Conservation (phyloP, 2,888 invertebrate genomes). For the Drosophila lutescens region DNA sequence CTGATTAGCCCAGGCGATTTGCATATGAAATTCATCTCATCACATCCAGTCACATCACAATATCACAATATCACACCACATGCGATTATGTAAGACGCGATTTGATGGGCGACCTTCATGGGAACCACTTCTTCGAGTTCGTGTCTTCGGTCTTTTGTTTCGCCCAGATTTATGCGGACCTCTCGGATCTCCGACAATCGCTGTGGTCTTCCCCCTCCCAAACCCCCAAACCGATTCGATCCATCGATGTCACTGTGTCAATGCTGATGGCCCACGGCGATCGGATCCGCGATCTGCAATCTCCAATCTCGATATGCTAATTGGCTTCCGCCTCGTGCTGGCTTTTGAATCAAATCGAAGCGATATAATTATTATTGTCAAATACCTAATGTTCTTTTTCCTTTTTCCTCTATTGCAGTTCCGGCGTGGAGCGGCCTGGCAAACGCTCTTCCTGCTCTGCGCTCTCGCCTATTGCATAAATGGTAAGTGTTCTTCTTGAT, state of each 20-base stretch:
- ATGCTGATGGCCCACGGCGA: conserved; percentile 53
- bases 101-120: conserved; percentile 71
- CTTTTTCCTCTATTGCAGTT: conserved; percentile 70
- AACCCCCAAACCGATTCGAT: no score
- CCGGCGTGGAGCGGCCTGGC: conserved; percentile 83
- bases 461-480: conserved; percentile 76
- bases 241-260: conserved; percentile 71
- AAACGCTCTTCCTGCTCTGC: conserved; percentile 81
- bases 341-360: neutral
- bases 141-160: conserved; percentile 33
- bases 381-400: conserved; percentile 10
- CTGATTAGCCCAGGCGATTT: conserved; percentile 60
- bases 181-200: neutral
- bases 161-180: conserved; percentile 25
- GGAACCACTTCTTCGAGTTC: conserved; percentile 41
- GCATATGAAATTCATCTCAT: conserved; percentile 51
- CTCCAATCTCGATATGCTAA: conserved; percentile 11
- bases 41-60: neutral
- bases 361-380: conserved; percentile 9
- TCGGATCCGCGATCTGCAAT: conserved; percentile 5
- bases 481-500: conserved; percentile 68
- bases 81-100: conserved; percentile 33
- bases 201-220: neutral
- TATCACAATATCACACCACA: neutral
- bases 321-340: conserved; percentile 31